phyloP scores from a whole-genome alignment of 2,113 vertebrate genomes.

The Halichoerus grypus region DNA sequence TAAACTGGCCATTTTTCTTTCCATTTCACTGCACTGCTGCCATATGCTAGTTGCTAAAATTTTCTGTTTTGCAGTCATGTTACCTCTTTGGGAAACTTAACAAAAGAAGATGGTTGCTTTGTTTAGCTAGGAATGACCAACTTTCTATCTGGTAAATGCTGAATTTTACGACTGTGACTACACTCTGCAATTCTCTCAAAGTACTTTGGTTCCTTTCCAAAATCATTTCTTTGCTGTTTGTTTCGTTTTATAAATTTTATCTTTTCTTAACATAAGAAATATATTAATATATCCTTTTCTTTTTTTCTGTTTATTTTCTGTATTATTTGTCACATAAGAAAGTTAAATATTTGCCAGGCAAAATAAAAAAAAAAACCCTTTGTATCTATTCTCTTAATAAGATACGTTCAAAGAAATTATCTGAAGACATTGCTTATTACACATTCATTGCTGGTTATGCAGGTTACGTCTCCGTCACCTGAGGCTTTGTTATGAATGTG shows the following conservation, averaged over 20 bases:
- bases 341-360: constrained; percentile 9
- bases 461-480: neutral
- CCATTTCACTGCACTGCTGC: constrained; percentile 11
- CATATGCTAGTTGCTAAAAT: neutral
- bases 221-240: neutral
- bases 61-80: neutral
- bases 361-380: constrained; percentile 15
- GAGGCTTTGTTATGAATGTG: neutral
- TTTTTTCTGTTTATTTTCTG: constrained; percentile 39
- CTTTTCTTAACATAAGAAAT: neutral
- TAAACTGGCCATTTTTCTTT: constrained; percentile 61
- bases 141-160: neutral
- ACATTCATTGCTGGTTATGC: neutral
- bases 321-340: neutral
- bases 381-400: constrained; percentile 38
- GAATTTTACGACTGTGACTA: neutral
- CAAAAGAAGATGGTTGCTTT: constrained; percentile 31
- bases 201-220: neutral
- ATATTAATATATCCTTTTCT: neutral
- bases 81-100: neutral
- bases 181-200: constrained; percentile 5
- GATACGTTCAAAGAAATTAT: constrained; percentile 35
- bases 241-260: constrained; percentile 64
- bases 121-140: neutral
- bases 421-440: neutral